phyloP scores from a whole-genome alignment of 2,113 vertebrate genomes.

The Tinamus guttatus region DNA sequence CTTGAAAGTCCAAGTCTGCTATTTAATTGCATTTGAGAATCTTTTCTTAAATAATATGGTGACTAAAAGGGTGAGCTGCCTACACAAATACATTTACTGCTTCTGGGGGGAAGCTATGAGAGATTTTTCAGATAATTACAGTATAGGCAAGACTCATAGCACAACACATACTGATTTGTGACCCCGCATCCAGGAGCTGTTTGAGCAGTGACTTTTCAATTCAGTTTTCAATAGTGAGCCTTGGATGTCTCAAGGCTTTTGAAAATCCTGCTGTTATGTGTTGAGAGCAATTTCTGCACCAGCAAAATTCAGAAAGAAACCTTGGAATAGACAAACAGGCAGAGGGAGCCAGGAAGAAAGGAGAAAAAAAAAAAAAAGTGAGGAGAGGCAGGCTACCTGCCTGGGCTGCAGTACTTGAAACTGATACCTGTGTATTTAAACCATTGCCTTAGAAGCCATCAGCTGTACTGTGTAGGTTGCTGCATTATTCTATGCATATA shows the following conservation, averaged over 20 bases:
- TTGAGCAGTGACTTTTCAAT: not conserved
- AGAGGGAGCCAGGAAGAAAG: not conserved
- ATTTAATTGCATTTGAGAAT: not conserved
- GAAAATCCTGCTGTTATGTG: not conserved
- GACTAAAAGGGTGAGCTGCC: not conserved
- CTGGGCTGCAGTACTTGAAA: not conserved
- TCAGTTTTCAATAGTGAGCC: not conserved
- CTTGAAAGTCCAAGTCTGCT: not conserved
- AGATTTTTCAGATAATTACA: not conserved
- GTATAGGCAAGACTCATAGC: not conserved
- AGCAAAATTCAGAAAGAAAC: not conserved
- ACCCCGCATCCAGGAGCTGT: not conserved
- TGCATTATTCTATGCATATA: not conserved
- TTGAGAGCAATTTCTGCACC: not conserved
- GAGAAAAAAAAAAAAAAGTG: not conserved
- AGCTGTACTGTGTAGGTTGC: not conserved
- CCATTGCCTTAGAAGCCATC: not conserved
- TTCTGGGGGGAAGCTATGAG: not conserved
- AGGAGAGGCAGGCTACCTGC: too few relatives aligned
- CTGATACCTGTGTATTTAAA: not conserved
- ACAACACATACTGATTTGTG: not conserved
- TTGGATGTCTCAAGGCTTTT: not conserved
- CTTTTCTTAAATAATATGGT: not conserved
- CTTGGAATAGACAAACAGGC: not conserved
- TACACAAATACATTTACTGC: not conserved